These are phyloP conservation scores for Luscinia megarhynchos DNA, from an alignment of 2,797 vertebrate genomes.

Conservation along the genomic window DNA sequence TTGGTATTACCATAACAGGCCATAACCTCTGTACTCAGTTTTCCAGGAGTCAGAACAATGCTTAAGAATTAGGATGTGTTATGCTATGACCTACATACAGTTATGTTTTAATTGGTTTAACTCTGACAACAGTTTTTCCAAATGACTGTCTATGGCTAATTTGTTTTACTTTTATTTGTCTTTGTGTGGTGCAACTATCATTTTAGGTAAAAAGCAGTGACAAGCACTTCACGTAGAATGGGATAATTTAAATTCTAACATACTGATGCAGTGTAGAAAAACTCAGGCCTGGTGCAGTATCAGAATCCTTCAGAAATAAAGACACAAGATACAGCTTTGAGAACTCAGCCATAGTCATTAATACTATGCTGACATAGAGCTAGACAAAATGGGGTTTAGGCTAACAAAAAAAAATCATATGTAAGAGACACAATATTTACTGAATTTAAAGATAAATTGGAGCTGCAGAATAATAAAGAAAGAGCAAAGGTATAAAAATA, in stretches of 20 bases:
- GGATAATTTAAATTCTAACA: neutral
- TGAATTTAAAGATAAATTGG: neutral
- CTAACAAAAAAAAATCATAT: neutral
- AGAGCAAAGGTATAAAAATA: neutral
- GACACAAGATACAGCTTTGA: neutral
- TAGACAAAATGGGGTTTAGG: neutral
- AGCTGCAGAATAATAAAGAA: neutral
- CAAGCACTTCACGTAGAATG: neutral
- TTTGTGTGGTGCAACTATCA: neutral
- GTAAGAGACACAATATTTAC: neutral
- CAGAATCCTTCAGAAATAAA: neutral
- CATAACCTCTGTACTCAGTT: neutral
- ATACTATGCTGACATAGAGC: neutral
- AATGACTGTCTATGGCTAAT: neutral
- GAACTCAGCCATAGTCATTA: neutral
- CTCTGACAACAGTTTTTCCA: neutral
- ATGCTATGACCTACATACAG: neutral
- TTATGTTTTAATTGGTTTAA: neutral
- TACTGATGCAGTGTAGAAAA: fast-evolving
- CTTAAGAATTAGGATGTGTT: neutral
- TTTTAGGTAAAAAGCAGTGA: neutral
- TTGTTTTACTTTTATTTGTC: neutral
- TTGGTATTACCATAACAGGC: neutral
- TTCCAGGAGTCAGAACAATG: neutral
- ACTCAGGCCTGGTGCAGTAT: neutral